These are phyloP conservation scores for Lordiphosa clarofinis DNA, from an alignment of 1,140 invertebrate species.

Conservation along the genomic window DNA sequence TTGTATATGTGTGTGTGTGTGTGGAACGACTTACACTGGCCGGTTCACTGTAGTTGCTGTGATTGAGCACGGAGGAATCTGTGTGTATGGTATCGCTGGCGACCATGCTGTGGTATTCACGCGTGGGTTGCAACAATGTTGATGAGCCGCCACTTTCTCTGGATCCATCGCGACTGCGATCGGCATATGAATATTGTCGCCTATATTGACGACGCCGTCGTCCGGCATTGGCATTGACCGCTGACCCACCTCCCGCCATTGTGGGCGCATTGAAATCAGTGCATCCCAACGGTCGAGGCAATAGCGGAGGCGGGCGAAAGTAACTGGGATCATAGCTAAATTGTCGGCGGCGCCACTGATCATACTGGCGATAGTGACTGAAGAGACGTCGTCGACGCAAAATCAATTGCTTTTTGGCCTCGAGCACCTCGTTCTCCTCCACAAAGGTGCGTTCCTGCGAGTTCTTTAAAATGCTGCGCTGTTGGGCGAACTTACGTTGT, in stretches of 20 bases:
- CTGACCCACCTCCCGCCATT: slow-evolving; percentile 25
- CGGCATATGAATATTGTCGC: slow-evolving; percentile 74
- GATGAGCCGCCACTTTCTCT: slow-evolving; percentile 72
- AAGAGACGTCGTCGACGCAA: slow-evolving; percentile 70
- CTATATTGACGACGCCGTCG: slow-evolving; percentile 70
- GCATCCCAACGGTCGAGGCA: slow-evolving; percentile 63
- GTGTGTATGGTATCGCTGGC: slow-evolving; percentile 73
- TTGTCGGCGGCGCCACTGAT: slow-evolving; percentile 76
- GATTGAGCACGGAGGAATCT: slow-evolving; percentile 68
- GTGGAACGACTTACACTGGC: slow-evolving; percentile 69
- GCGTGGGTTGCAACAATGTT: slow-evolving; percentile 33
- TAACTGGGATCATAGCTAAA: slow-evolving; percentile 79
- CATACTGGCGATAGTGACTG: slow-evolving; percentile 76
- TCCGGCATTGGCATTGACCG: slow-evolving; percentile 44
- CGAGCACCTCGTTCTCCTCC: slow-evolving; percentile 69
- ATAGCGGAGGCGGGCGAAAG: slow-evolving; percentile 71
- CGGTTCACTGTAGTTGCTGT: slow-evolving; percentile 71
- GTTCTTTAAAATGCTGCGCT: slow-evolving; percentile 74
- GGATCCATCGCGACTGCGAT: slow-evolving; percentile 72
- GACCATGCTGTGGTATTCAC: slow-evolving; percentile 67
- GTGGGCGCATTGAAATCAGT: slow-evolving; percentile 53
- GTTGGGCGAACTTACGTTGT: slow-evolving; percentile 64
- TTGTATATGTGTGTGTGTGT: slow-evolving; percentile 15
- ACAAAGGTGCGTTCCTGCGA: slow-evolving; percentile 68
- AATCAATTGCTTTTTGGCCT: slow-evolving; percentile 77